Evolutionary conservation across 2,888 invertebrate species (phyloP), one percentile per base, ranked within the genome.

Genomic region (Sphaerophoria taeniata): DNA sequence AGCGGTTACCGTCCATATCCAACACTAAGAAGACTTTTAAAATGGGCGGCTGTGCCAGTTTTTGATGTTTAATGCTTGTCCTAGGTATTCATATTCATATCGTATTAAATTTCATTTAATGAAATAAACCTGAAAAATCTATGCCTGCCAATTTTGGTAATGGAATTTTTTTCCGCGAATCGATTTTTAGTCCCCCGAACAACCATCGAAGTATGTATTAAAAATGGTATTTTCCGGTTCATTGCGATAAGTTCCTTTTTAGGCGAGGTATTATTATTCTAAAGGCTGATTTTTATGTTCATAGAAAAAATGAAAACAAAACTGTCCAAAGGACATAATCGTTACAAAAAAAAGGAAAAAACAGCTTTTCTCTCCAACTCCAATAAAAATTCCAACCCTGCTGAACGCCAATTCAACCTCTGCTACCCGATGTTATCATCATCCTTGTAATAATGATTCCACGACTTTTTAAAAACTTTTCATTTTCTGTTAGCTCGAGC

Each of bases 131-230:
- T n/a, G n/a, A 24, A 24, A 24, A 24, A 24, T 24, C 24, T 24
- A 24, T 36, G 34, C 14, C 34, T 14, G 56, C 34, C 34, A 55
- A 55, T 56, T 56, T 56, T 12, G 5, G 34, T 36, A 56, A 55
- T 55, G 33, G 3, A n/a, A 1, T 33, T 55, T 5, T 5, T 12
- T 3, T 24, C 31, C 11, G 2, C 24, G 2, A 24, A 24, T 24
- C 24, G 24, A 24, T 53, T 31, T 31, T 55, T 53, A 0, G 11
- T n/a, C 6, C 16, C 7, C 34, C 34, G 9, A 31, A 56, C 7
- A 56, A 56, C 56, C 31, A 56, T 56, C 56, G 34, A 56, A 56
- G 56, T 56, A 36, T 56, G 56, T 56, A 36, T 56, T 36, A 34
- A 56, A 56, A 56, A 56, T 56, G 14, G 34, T 6, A 56, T 56